Evolutionary conservation across 2,888 invertebrate species (phyloP).

Genomic region (Allacma fusca): DNA sequence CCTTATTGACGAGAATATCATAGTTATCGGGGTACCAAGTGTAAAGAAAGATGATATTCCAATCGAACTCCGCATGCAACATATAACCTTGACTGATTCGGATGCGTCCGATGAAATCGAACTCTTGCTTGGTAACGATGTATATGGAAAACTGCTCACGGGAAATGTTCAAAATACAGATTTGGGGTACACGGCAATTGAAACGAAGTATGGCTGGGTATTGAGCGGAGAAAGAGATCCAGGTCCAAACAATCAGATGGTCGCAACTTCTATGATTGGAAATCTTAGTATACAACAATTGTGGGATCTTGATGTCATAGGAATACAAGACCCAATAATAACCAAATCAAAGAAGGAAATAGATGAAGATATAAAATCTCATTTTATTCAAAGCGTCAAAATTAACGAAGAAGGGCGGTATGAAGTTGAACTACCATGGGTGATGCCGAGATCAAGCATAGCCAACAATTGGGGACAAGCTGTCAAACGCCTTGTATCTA

Average conservation of each 20-base stretch:
- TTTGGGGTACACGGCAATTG: background rate
- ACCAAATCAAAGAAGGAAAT: background rate
- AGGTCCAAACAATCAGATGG: background rate
- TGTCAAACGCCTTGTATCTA: slow-evolving; percentile 32
- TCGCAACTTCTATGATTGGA: background rate
- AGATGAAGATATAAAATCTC: slow-evolving; percentile 15
- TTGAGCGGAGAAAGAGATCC: slow-evolving; percentile 4
- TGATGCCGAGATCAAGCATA: slow-evolving; percentile 62
- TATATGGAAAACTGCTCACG: background rate
- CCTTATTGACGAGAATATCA: background rate
- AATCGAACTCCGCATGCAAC: background rate
- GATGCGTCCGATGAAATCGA: background rate
- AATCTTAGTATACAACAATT: background rate
- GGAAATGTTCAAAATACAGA: background rate
- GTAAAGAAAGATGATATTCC: background rate
- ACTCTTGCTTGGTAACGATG: slow-evolving; percentile 1
- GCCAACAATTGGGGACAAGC: slow-evolving; percentile 24
- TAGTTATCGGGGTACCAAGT: background rate
- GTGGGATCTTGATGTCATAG: slow-evolving; percentile 4
- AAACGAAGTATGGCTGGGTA: background rate
- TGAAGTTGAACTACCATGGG: slow-evolving; percentile 62
- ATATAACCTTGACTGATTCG: background rate
- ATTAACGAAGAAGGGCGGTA: slow-evolving; percentile 62
- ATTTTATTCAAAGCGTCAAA: slow-evolving; percentile 58
- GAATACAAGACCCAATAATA: background rate